phyloP scores from a whole-genome alignment of 2,888 invertebrate genomes.

The Cantharis lateralis region DNA sequence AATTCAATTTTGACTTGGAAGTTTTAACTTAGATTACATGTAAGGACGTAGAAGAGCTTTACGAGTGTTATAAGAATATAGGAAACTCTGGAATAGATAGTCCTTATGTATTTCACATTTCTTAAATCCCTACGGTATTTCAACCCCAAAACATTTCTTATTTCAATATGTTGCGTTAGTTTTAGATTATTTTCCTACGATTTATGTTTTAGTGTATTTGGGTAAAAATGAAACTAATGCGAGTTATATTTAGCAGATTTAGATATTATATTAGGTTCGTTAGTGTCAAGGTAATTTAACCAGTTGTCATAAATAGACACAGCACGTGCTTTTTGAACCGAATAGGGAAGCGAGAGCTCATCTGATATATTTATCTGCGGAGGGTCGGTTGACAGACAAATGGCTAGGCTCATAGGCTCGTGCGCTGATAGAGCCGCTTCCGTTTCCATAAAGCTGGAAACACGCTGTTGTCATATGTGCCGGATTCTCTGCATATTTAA shows the following conservation, averaged over 20 bases:
- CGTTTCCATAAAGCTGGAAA: constrained; percentile 57
- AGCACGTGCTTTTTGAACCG: constrained; percentile 50
- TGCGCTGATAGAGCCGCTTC: constrained; percentile 50
- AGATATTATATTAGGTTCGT: constrained; percentile 48
- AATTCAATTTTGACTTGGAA: constrained; percentile 40
- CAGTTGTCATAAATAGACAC: constrained; percentile 54
- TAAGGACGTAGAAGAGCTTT: constrained; percentile 33
- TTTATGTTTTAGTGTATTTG: constrained; percentile 19
- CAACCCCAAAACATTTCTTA: constrained; percentile 33
- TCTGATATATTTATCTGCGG: constrained; percentile 51
- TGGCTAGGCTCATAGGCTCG: constrained; percentile 50
- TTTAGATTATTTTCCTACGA: constrained; percentile 33
- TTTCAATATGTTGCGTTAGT: constrained; percentile 26
- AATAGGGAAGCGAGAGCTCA: constrained; percentile 45
- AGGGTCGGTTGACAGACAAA: constrained; percentile 54
- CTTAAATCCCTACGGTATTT: constrained; percentile 37
- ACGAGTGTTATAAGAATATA: constrained; percentile 38
- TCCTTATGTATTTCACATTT: constrained; percentile 45
- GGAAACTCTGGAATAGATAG: constrained; percentile 41
- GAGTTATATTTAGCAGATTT: constrained; percentile 40
- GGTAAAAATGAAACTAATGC: constrained; percentile 9
- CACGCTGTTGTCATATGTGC: constrained; percentile 55
- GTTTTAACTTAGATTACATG: constrained; percentile 25
- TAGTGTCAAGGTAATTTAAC: constrained; percentile 57
- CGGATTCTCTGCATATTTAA: constrained; percentile 51